Evolutionary conservation across 2,888 invertebrate genomes (phyloP).

Genomic region (Aporophyla lueneburgensis): DNA sequence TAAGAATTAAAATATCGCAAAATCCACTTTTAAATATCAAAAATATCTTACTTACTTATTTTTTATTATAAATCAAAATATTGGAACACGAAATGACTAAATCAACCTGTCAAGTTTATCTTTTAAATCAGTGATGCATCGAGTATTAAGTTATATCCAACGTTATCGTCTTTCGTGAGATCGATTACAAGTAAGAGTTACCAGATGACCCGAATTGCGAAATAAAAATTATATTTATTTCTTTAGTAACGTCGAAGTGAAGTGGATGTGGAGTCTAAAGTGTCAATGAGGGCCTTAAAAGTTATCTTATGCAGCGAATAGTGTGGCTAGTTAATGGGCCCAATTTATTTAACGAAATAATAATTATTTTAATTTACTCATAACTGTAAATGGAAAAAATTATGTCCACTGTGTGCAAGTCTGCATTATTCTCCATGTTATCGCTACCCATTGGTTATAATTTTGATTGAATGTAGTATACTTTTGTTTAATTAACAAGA

Average conservation of each 20-base stretch:
- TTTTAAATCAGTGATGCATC: conserved; percentile 7
- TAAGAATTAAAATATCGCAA: neutral
- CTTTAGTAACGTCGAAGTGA: neutral
- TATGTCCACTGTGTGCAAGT: neutral
- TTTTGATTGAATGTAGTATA: too few species aligned
- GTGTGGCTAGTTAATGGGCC: accelerated
- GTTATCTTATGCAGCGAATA: neutral
- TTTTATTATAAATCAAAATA: neutral
- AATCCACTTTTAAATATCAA: neutral
- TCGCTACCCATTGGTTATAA: too few species aligned
- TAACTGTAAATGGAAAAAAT: neutral
- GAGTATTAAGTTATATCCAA: conserved; percentile 3
- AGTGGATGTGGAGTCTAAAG: neutral
- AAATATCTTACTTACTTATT: neutral
- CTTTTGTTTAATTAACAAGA: too few species aligned
- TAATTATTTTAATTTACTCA: neutral
- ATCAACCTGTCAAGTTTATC: neutral
- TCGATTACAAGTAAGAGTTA: neutral
- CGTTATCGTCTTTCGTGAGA: conserved; percentile 9
- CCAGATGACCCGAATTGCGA: neutral
- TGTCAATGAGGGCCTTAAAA: neutral
- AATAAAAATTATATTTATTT: neutral
- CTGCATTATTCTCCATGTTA: too few species aligned
- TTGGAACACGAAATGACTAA: neutral
- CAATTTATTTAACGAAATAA: neutral